Evolutionary conservation across 2,797 vertebrate genomes (phyloP).

Genomic region (Pitangus sulphuratus): DNA sequence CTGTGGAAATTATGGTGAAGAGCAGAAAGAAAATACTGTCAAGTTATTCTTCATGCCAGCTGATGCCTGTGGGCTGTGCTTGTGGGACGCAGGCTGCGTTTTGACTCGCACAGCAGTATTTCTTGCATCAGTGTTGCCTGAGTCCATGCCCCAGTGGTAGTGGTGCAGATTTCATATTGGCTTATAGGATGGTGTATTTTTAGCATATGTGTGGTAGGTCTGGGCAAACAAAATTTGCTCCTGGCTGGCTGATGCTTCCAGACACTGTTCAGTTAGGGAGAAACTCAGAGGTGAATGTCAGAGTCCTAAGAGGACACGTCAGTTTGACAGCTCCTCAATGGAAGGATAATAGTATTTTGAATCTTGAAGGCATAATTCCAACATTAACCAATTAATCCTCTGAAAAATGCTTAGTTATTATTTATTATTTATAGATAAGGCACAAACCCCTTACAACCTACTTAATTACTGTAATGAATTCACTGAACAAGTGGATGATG

Average conservation of each 20-base stretch:
- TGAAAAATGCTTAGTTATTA: not conserved
- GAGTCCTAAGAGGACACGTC: not conserved
- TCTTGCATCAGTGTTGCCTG: not conserved
- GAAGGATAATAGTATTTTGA: not conserved
- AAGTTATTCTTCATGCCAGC: not conserved
- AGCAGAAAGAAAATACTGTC: not conserved
- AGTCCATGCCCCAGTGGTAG: not conserved
- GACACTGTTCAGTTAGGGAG: not conserved
- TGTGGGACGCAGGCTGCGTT: not conserved
- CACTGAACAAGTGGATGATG: not conserved
- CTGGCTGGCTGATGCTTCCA: not conserved
- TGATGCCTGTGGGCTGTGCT: not conserved
- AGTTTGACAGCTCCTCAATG: not conserved
- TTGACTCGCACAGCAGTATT: not conserved
- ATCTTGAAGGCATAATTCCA: not conserved
- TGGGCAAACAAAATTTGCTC: not conserved
- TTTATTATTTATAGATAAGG: not conserved
- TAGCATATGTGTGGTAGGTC: not conserved
- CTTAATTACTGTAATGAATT: not conserved
- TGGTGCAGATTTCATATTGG: not conserved
- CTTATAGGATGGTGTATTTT: not conserved
- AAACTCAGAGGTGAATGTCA: not conserved
- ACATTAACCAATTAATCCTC: not conserved
- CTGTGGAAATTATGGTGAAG: not conserved
- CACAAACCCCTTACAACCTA: not conserved